phyloP scores from a whole-genome alignment of 92 coral and sea anemone genomes.

The Nematostella vectensis region DNA sequence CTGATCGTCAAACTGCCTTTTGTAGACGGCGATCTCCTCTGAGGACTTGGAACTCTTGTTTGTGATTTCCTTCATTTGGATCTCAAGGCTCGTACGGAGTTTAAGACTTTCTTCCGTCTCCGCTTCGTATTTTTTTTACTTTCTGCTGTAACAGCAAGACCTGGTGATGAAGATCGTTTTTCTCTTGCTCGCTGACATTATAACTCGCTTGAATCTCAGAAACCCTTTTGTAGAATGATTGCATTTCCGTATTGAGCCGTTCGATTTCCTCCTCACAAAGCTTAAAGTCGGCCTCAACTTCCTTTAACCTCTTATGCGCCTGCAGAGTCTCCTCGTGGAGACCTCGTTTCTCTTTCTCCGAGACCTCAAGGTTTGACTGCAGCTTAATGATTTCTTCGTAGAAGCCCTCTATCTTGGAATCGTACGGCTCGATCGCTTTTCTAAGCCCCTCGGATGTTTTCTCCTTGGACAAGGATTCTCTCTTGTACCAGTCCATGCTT shows the following conservation, averaged over 20 bases:
- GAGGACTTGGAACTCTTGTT: not conserved
- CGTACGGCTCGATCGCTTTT: conserved; percentile 24
- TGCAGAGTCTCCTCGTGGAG: conserved; percentile 40
- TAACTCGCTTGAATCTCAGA: conserved; percentile 46
- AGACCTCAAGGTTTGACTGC: conserved; percentile 45
- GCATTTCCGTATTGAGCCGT: conserved; percentile 35
- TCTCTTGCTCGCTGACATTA: conserved; percentile 50
- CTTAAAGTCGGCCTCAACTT: conserved; percentile 31
- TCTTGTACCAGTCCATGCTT: conserved; percentile 39
- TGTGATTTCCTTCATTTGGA: conserved; percentile 14
- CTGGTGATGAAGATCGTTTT: conserved; percentile 48
- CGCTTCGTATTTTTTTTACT: conserved; percentile 27
- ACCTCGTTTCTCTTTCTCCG: conserved; percentile 48
- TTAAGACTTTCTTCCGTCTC: conserved; percentile 22
- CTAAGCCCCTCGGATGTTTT: conserved; percentile 29
- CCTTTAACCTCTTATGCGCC: conserved; percentile 33
- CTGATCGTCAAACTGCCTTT: conserved; percentile 30
- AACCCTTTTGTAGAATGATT: conserved; percentile 29
- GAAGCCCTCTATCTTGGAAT: conserved; percentile 27
- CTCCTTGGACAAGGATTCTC: conserved; percentile 35
- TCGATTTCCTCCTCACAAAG: conserved; percentile 41
- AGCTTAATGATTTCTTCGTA: conserved; percentile 42
- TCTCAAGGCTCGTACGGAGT: conserved; percentile 16
- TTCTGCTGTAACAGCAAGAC: conserved; percentile 39
- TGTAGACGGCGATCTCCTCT: conserved; percentile 20